Base-by-base conservation (phyloP, 2,888 invertebrate species). In the Nudaria mundana region DNA sequence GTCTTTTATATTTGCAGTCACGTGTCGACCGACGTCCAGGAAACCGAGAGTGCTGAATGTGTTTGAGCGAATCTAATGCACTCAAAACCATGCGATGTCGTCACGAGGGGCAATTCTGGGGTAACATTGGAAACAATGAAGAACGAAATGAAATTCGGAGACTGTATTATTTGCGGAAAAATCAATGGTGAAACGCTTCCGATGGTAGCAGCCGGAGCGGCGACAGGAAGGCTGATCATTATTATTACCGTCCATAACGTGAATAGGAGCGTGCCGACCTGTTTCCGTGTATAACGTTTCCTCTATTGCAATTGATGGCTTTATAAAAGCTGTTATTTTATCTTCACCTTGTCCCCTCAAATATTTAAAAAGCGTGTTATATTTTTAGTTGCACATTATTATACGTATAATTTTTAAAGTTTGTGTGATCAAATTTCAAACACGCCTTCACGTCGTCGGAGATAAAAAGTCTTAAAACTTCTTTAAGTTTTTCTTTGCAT, bases 21-120 rank as follows among this genome's bases (percentile, higher is more conserved):
- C 88, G 87, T 86, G 87, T 71, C 80, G 68, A 60, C 70, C 80
- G 63, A 56, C 79, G 80, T 74, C 71, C 86, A 85, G 85, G 85
- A 86, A 86, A 84, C 85, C 80, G 39, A 57, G 55, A 63, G 71
- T 65, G 70, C 63, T 66, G 74, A 71, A 79, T 79, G 79, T 76
- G 76, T 80, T 81, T 80, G 80, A 80, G 82, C 85, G 84, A 75
- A 75, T 76, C 86, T 85, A 88, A 87, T 85, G 81, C 78, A 84
- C 86, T 87, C 81, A 81, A 76, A 82, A 78, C 78, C 81, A 79
- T 78, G 79, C 71, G 79, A 81, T 77, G 72, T 68, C 46, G 40
- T 40, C 39, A 54, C 46, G 63, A 63, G 69, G 69, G 69, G 61
- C 18, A 44, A 30, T 52, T 51, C 49, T 53, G 47, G 63, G 70